Evolutionary conservation across 2,888 invertebrate species (phyloP).

Genomic region (Tenthredo amoena): DNA sequence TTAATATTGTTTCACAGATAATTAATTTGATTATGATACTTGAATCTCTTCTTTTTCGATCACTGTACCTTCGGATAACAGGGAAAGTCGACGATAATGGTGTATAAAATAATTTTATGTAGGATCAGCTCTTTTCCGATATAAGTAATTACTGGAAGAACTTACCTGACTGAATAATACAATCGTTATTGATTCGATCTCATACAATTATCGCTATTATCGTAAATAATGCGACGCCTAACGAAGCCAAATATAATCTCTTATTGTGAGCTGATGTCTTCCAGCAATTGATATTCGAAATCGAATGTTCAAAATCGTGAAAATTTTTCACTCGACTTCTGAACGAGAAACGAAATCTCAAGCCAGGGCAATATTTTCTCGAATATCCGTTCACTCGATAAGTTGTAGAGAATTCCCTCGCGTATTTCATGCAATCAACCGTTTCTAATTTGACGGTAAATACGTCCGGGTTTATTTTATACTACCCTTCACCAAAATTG

Average conservation of each 20-base stretch:
- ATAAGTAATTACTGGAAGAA: background rate
- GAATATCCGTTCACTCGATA: background rate
- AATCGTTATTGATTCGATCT: background rate
- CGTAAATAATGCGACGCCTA: background rate
- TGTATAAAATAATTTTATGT: background rate
- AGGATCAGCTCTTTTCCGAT: background rate
- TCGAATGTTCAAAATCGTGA: background rate
- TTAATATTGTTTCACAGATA: too few relatives aligned
- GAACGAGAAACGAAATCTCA: background rate
- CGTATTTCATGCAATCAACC: background rate
- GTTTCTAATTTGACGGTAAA: background rate
- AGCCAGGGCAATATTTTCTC: background rate
- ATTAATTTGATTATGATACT: background rate
- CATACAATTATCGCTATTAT: background rate
- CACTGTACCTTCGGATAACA: background rate
- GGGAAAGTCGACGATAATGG: too few relatives aligned
- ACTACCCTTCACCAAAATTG: constrained; percentile 2
- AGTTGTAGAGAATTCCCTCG: background rate
- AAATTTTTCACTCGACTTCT: background rate
- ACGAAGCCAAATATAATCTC: background rate
- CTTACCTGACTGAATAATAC: background rate
- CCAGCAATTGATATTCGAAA: background rate
- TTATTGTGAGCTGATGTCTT: background rate
- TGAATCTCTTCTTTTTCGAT: background rate
- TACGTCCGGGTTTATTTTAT: background rate